These are phyloP conservation scores for Aldabrachelys gigantea DNA, from an alignment of 2,113 vertebrate species.

Conservation along the genomic window DNA sequence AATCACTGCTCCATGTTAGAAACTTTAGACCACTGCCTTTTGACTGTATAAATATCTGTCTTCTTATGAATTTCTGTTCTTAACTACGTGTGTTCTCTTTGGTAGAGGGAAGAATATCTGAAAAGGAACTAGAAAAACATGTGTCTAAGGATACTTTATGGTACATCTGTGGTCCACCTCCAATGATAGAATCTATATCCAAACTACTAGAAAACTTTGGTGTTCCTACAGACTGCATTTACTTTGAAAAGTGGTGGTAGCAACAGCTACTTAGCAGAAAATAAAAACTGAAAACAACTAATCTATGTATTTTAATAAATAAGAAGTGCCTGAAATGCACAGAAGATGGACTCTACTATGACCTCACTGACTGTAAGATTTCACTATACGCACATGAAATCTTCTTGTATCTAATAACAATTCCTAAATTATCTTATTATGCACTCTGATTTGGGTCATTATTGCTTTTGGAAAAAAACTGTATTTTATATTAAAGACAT, in stretches of 20 bases:
- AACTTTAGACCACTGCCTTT: background rate
- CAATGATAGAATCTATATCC: constrained; percentile 92
- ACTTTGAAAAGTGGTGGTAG: constrained; percentile 99
- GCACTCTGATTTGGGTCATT: background rate
- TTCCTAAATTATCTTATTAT: constrained; percentile 42
- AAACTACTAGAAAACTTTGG: constrained; percentile 80
- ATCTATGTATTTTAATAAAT: background rate
- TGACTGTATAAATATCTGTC: background rate
- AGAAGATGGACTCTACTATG: constrained; percentile 5
- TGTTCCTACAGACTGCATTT: constrained; percentile 83
- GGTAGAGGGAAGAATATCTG: constrained; percentile 89
- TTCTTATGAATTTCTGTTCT: background rate
- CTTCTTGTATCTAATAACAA: background rate
- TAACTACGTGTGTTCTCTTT: constrained; percentile 45
- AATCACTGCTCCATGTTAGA: background rate
- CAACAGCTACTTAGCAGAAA: background rate
- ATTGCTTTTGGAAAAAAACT: background rate
- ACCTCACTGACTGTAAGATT: constrained; percentile 18
- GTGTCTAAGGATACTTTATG: constrained; percentile 87
- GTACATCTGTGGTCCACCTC: constrained; percentile 95
- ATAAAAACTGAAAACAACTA: background rate
- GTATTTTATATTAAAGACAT: constrained; percentile 59
- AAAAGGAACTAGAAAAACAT: constrained; percentile 79
- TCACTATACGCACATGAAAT: constrained; percentile 1
- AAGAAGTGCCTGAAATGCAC: background rate